phyloP scores from a whole-genome alignment of 2,888 invertebrate species.

The Nomada goodeniana region DNA sequence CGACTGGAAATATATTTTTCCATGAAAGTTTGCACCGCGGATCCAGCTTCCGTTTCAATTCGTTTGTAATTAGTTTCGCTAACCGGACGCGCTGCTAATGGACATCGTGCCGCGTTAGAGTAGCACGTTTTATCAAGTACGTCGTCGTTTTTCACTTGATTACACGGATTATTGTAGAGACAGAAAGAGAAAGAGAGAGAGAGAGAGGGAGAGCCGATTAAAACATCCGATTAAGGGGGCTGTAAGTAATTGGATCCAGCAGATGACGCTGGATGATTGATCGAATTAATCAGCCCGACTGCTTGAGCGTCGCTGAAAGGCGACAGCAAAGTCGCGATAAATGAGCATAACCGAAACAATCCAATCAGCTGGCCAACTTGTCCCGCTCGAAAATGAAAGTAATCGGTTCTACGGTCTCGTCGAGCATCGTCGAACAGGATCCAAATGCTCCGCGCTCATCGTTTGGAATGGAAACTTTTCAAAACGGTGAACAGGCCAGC shows the following conservation, averaged over 20 bases:
- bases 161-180: neutral
- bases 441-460: no score
- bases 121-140: neutral
- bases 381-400: constrained; percentile 28
- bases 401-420: constrained; percentile 17
- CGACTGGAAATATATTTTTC: neutral
- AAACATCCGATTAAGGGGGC: constrained; percentile 33
- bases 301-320: constrained; percentile 26
- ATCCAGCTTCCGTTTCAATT: no score
- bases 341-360: constrained; percentile 26
- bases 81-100: no score
- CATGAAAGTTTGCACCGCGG: no score
- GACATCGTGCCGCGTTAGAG: neutral
- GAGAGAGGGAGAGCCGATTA: neutral
- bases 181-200: neutral
- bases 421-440: no score
- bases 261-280: constrained; percentile 46
- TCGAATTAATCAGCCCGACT: constrained; percentile 40
- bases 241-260: constrained; percentile 30
- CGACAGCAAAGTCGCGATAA: constrained; percentile 26
- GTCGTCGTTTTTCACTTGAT: neutral
- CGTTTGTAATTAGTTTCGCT: no score
- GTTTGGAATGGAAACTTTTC: no score
- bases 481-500: constrained; percentile 6
- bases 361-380: constrained; percentile 29